Conservation (phyloP, 2,888 invertebrate genomes). For the Gymnosoma rotundatum region DNA sequence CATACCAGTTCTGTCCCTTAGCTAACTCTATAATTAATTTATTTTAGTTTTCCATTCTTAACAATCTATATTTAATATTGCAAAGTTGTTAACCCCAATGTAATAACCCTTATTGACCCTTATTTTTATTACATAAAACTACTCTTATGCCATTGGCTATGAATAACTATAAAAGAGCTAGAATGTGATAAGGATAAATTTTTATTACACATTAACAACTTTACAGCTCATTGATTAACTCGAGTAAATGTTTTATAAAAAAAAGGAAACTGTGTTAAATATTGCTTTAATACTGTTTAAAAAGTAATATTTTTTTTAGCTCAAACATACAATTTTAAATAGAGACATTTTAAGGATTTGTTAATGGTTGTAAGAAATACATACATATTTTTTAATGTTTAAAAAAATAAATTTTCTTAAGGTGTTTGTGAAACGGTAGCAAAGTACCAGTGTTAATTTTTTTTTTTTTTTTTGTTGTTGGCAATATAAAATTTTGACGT, state of each 20-base stretch:
- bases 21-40: no score
- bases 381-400: no score
- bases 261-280: slow-evolving; percentile 16
- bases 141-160: slow-evolving; percentile 3
- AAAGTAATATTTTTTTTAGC: slow-evolving; percentile 18
- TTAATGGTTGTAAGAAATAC: no score
- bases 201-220: slow-evolving; percentile 71
- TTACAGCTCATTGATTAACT: slow-evolving; percentile 73
- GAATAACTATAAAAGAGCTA: slow-evolving; percentile 12
- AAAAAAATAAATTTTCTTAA: no score
- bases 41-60: no score
- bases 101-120: slow-evolving; percentile 54
- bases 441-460: no score
- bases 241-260: slow-evolving; percentile 48
- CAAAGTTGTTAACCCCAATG: slow-evolving; percentile 25
- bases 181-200: slow-evolving; percentile 45
- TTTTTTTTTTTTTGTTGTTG: no score
- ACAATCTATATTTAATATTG: neutral
- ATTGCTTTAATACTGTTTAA: slow-evolving; percentile 34
- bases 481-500: no score
- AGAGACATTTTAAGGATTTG: no score
- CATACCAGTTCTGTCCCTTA: no score
- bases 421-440: no score
- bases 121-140: slow-evolving; percentile 50
- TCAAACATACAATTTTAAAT: neutral